Conservation (phyloP, 2,113 vertebrate species). For the Pyxicephalus adspersus region DNA sequence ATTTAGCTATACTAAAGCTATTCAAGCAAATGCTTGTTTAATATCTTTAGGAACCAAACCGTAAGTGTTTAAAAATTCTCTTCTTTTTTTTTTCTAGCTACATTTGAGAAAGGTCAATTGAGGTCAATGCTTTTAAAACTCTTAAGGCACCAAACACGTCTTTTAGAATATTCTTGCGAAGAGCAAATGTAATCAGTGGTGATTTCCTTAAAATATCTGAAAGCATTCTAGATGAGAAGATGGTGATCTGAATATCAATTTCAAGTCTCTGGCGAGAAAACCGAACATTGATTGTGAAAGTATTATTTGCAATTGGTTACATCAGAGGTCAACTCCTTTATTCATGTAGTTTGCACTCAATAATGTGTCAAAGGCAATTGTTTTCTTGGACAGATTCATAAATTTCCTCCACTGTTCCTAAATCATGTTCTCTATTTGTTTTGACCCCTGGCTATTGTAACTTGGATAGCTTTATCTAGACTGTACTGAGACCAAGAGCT, state of each 20-base stretch:
- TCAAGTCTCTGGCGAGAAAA: background rate
- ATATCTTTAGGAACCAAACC: conserved; percentile 11
- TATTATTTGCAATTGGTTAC: too few relatives aligned
- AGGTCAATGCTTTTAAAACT: background rate
- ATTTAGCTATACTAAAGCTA: background rate
- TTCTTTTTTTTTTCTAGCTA: background rate
- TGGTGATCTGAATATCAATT: background rate
- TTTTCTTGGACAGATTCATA: too few relatives aligned
- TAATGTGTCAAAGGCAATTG: too few relatives aligned
- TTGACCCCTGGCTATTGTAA: too few relatives aligned
- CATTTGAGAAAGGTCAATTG: background rate
- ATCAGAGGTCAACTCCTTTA: too few relatives aligned
- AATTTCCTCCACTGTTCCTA: too few relatives aligned
- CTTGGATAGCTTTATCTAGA: too few relatives aligned
- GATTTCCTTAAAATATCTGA: background rate
- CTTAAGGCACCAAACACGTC: background rate
- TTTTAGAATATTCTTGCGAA: too few relatives aligned
- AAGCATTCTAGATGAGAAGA: background rate
- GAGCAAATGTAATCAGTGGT: background rate
- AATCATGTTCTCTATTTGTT: too few relatives aligned
- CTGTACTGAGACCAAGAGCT: too few relatives aligned
- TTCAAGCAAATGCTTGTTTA: conserved; percentile 37
- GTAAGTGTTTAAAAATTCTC: background rate
- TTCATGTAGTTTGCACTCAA: too few relatives aligned
- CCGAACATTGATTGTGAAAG: too few relatives aligned